These are phyloP conservation scores for Eumeta japonica DNA, from an alignment of 1,140 invertebrate species.

Conservation along the genomic window DNA sequence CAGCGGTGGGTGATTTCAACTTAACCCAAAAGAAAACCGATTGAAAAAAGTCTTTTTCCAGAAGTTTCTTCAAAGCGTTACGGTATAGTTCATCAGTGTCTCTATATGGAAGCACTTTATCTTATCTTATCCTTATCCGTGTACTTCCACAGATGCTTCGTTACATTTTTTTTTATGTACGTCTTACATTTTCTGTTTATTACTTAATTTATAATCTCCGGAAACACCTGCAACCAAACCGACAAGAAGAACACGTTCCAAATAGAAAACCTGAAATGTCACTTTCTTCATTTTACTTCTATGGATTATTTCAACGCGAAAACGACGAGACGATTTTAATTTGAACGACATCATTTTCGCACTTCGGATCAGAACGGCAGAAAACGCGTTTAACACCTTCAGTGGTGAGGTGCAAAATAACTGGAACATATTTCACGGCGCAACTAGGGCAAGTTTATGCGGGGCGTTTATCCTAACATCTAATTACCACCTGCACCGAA, in stretches of 20 bases:
- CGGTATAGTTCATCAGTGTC: too few relatives aligned
- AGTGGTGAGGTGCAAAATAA: background rate
- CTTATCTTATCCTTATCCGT: too few relatives aligned
- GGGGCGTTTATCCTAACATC: constrained; percentile 36
- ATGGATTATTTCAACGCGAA: constrained; percentile 35
- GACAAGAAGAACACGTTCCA: constrained; percentile 1
- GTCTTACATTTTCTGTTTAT: background rate
- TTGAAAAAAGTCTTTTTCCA: too few relatives aligned
- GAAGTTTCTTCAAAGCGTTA: too few relatives aligned
- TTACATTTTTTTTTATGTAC: background rate
- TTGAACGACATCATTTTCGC: constrained; percentile 25
- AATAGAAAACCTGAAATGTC: constrained; percentile 29
- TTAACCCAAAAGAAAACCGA: too few relatives aligned
- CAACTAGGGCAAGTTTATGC: constrained; percentile 13
- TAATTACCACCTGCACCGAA: constrained; percentile 44
- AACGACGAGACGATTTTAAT: constrained; percentile 25
- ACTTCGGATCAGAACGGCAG: background rate
- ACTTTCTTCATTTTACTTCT: constrained; percentile 39
- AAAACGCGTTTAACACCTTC: constrained; percentile 1
- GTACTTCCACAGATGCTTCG: too few relatives aligned
- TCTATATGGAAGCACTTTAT: too few relatives aligned
- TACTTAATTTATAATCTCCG: background rate
- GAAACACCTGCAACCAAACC: background rate
- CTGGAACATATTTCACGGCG: background rate
- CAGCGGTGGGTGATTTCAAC: too few relatives aligned